phyloP scores from a whole-genome alignment of 2,888 invertebrate species.

The Carpatolechia fugitivella region DNA sequence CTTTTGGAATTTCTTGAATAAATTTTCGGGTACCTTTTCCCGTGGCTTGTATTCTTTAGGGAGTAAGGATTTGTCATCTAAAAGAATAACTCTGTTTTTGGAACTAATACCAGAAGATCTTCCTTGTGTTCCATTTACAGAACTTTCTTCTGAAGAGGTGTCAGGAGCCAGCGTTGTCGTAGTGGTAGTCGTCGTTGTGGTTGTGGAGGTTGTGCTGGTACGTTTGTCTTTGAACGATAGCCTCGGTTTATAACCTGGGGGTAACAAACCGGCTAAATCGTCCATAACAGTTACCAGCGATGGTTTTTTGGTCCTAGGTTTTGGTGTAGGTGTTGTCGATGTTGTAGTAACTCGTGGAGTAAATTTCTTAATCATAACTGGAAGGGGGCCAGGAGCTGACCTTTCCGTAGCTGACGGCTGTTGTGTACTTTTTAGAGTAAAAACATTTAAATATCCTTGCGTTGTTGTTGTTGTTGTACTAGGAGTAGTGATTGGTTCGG shows the following conservation, averaged over 20 bases:
- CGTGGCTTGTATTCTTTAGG: conserved; percentile 78
- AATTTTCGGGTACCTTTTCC: conserved; percentile 58
- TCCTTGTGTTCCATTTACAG: conserved; percentile 65
- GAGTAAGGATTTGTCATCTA: conserved; percentile 75
- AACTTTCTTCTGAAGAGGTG: conserved; percentile 35
- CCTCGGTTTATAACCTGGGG: conserved; percentile 81
- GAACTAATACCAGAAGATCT: conserved; percentile 75
- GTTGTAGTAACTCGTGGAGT: conserved; percentile 63
- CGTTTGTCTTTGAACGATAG: conserved; percentile 76
- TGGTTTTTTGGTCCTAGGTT: conserved; percentile 62
- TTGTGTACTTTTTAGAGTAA: conserved; percentile 74
- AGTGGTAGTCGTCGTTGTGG: conserved; percentile 34
- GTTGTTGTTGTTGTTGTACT: conserved; percentile 52
- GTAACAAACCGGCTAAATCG: conserved; percentile 79
- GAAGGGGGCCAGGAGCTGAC: conserved; percentile 79
- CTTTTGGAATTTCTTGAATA: conserved; percentile 68
- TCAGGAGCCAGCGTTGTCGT: conserved; percentile 28
- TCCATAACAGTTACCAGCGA: conserved; percentile 77
- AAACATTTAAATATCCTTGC: conserved; percentile 58
- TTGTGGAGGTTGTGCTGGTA: conserved; percentile 62
- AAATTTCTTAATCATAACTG: conserved; percentile 83
- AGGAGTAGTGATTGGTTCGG: conserved; percentile 49
- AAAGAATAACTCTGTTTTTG: conserved; percentile 78
- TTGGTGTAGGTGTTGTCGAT: conserved; percentile 53
- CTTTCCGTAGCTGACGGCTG: conserved; percentile 69